Evolutionary conservation across 2,113 vertebrate species (phyloP).

Genomic region (Eudyptes chrysolophus): DNA sequence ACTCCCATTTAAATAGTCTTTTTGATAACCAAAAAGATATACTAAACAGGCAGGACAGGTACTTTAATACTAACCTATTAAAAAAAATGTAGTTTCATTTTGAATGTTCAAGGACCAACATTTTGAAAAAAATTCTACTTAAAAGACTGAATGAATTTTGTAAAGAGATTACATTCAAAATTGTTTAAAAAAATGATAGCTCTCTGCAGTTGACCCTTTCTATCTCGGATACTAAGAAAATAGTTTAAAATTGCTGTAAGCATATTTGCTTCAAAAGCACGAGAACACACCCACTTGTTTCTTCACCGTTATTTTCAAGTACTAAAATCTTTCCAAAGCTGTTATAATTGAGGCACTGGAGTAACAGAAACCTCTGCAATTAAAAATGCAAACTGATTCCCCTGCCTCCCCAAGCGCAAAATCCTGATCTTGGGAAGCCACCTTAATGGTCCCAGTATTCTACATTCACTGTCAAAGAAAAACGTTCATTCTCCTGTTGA

Average conservation of each 20-base stretch:
- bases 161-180: not conserved
- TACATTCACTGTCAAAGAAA: fast-evolving
- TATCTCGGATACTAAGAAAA: not conserved
- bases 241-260: not conserved
- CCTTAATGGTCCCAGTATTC: fast-evolving
- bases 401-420: not conserved
- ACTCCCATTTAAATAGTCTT: not conserved
- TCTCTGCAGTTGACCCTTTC: not conserved
- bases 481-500: not conserved
- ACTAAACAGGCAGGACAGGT: not conserved
- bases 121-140: not conserved
- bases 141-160: not conserved
- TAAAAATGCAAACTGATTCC: not conserved
- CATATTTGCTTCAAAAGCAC: not conserved
- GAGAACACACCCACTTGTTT: not conserved
- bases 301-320: slow-evolving; percentile 8
- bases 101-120: not conserved
- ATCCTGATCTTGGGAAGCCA: not conserved
- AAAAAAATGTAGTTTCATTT: not conserved
- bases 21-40: not conserved
- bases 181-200: not conserved
- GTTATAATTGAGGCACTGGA: not conserved
- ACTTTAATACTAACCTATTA: not conserved
- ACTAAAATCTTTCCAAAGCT: not conserved
- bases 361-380: not conserved